These are phyloP conservation scores for Chorisops tibialis DNA, from an alignment of 2,888 invertebrate genomes.

Conservation along the genomic window DNA sequence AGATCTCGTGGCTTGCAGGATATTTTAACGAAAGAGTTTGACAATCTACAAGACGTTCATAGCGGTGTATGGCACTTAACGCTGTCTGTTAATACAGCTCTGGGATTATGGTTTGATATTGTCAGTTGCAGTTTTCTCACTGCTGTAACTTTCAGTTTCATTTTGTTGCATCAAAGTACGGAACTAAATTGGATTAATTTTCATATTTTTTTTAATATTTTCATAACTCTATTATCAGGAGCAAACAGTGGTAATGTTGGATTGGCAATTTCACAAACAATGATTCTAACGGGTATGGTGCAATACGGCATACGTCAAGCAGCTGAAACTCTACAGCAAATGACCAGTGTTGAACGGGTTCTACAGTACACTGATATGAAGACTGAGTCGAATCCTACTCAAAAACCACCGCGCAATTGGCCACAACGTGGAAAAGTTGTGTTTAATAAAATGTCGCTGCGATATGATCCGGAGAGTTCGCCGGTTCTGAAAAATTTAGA, in stretches of 20 bases:
- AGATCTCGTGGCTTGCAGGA: constrained; percentile 72
- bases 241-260: constrained; percentile 68
- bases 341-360: constrained; percentile 71
- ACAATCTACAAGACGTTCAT: constrained; percentile 62
- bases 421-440: constrained; percentile 61
- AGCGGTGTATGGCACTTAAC: constrained; percentile 50
- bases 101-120: constrained; percentile 72
- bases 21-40: constrained; percentile 72
- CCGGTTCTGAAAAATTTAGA: constrained; percentile 73
- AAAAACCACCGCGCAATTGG: constrained; percentile 63
- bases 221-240: constrained; percentile 38
- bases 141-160: constrained; percentile 62
- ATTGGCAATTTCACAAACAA: constrained; percentile 65
- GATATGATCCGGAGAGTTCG: constrained; percentile 58
- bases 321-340: constrained; percentile 67
- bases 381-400: constrained; percentile 53
- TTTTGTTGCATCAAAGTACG: constrained; percentile 60
- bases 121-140: constrained; percentile 66
- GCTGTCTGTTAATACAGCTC: constrained; percentile 55
- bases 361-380: constrained; percentile 69
- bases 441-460: constrained; percentile 58
- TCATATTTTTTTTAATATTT: no score
- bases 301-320: constrained; percentile 68
- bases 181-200: constrained; percentile 5
- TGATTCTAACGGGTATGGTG: constrained; percentile 68